Evolutionary conservation across 2,888 invertebrate species (phyloP), one percentile per base, ranked within the genome.

Genomic region (Ophion ventricosus): DNA sequence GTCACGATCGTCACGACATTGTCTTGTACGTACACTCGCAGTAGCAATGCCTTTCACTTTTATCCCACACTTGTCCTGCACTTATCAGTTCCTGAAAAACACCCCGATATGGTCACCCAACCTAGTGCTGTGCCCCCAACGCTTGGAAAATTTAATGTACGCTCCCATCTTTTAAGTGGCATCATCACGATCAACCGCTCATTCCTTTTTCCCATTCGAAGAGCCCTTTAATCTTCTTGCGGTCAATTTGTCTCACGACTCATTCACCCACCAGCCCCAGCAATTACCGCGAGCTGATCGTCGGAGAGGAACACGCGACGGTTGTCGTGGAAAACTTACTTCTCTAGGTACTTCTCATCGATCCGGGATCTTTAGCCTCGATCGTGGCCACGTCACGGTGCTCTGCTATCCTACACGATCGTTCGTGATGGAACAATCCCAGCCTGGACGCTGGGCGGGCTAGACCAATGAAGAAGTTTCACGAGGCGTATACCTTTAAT

Each of bases 391-490:
- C 57, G 66, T 66, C 66, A 67, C 66, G 59, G 49, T 43, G 79
- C 61, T 54, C 73, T 35, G 67, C 69, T 82, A 61, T 61, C 77
- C 61, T 56, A 74, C 69, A 82, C 73, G 78, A 78, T 82, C 82
- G 78, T 78, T 82, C 63, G 29, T 70, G 79, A 83, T 75, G 67
- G 70, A 67, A 78, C n/a, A 77, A 75, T 75, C 64, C 70, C 29
- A 79, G 75, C 64, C 57, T 56, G 54, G 73, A 23, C 23, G 43
- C 61, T 63, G 67, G 72, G 73, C 61, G 77, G n/a, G 23, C 49
- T 69, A 70, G 63, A 74, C 75, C 64, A 74, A 67, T 74, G 75
- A 75, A 83, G 79, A 79, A 83, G 79, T 83, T 83, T 79, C 75
- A 79, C 63, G 79, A 59, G 75, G 64, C 70, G 70, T 69, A 49